A percentile compares a stretch with the other conserved stretches of the same genome.
phyloP scores from a whole-genome alignment of 2,113 vertebrate species.

The Plectropomus leopardus region DNA sequence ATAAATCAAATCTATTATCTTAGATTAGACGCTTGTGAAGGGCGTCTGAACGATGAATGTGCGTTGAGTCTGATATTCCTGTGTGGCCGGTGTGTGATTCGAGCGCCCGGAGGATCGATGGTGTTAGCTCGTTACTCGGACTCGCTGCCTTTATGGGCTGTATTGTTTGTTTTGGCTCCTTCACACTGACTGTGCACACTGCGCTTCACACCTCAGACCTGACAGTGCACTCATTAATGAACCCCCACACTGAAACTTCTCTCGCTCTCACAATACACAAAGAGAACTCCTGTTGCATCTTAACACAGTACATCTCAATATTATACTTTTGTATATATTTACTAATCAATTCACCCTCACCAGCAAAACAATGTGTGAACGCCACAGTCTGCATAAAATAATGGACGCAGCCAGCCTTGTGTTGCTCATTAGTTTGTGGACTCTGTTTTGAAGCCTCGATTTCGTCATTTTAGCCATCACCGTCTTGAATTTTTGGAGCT shows the following conservation, averaged over 20 bases:
- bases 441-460: too few relatives aligned
- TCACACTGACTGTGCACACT: constrained; percentile 4
- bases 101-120: constrained; percentile 30
- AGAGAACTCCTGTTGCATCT: neutral
- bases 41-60: too few relatives aligned
- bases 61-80: neutral
- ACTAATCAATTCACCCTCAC: too few relatives aligned
- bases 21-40: too few relatives aligned
- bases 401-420: too few relatives aligned
- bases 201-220: constrained; percentile 9
- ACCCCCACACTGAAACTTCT: neutral
- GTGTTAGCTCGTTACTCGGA: neutral
- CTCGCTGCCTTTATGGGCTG: constrained; percentile 5
- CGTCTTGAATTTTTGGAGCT: too few relatives aligned
- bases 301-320: neutral
- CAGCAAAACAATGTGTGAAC: too few relatives aligned
- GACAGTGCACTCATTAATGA: constrained; percentile 21
- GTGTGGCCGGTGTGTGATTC: constrained; percentile 1
- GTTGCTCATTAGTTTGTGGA: too few relatives aligned
- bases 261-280: neutral
- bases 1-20: too few relatives aligned
- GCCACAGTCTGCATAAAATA: too few relatives aligned
- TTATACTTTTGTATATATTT: too few relatives aligned
- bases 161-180: constrained; percentile 16
- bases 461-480: too few relatives aligned